Base-by-base conservation (phyloP, 2,888 invertebrate species). In the Eupithecia insigniata region DNA sequence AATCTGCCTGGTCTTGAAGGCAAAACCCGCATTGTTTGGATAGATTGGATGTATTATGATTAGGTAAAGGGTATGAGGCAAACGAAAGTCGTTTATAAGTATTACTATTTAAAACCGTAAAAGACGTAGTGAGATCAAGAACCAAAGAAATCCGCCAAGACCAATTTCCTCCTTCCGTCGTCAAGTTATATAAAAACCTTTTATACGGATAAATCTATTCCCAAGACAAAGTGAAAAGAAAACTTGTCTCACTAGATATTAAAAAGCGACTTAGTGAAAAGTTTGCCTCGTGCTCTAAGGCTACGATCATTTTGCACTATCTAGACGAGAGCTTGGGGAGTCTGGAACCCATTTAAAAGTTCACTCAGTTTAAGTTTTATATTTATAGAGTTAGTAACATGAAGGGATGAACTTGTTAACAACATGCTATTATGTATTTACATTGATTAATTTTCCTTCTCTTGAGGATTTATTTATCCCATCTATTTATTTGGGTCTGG, bases 221-320 rank as follows among this genome's bases (percentile, higher is more conserved):
- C 60, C 30, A 22, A n/a, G 32, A 30, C 30, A 30, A 62, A 62
- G 61, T 62, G n/a, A 32, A 32, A 32, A 62, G 61, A 32, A 62
- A 62, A 62, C 61, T 62, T 60, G 16, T 7, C 64, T 36, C 36
- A n/a, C 36, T 64, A 34, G 64, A 64, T 36, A 64, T 64, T 64
- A 64, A 64, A 62, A 64, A 64, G 64, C 36, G 64, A 64, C 36
- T 64, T 36, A 34, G 64, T 26, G 34, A 14, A 64, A 64, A 64
- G 34, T 64, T 64, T 36, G 26, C 34, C 22, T 36, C 28, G 30
- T 18, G 30, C 26, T 62, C 61, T 62, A 62, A 32, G 32, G 61
- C 32, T 30, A 61, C 60, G 60, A 61, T n/a, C 61, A 62, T 62
- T 62, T 62, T 64, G 36, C 64, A 26, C 36, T 36, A 36, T 36